Conservation (phyloP, 1,140 invertebrate genomes). For the Homarus americanus region DNA sequence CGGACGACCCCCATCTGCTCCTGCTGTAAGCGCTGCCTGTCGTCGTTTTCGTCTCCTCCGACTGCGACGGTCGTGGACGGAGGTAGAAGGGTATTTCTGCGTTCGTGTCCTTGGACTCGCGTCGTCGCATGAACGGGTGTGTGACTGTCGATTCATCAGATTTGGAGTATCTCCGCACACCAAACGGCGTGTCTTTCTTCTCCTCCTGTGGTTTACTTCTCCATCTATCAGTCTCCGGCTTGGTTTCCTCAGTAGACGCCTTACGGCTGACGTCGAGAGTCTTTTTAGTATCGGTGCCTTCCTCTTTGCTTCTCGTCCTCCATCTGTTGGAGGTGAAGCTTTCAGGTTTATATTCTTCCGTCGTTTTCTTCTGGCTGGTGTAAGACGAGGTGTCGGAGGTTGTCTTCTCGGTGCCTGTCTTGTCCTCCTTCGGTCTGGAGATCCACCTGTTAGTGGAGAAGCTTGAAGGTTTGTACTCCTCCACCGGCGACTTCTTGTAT, state of each 20-base stretch:
- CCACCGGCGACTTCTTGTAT: neutral
- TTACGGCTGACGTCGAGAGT: neutral
- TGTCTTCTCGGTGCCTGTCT: neutral
- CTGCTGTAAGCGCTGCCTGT: neutral
- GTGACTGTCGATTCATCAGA: neutral
- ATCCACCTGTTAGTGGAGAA: conserved; percentile 43
- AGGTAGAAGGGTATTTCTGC: conserved; percentile 51
- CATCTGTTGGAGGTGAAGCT: conserved; percentile 33
- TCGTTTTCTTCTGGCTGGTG: neutral
- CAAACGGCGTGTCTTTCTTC: conserved; percentile 38
- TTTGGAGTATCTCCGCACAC: neutral
- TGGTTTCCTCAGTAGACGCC: conserved; percentile 1
- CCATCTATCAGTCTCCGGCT: conserved; percentile 12
- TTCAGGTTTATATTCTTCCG: conserved; percentile 4
- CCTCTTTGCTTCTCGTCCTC: conserved; percentile 5
- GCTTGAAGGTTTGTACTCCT: conserved; percentile 38
- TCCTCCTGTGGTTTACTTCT: conserved; percentile 10
- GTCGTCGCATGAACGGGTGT: conserved; percentile 41
- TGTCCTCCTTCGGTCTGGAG: neutral
- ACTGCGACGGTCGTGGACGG: neutral
- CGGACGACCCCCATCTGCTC: neutral
- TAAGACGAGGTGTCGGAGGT: neutral
- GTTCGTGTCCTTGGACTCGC: conserved; percentile 22
- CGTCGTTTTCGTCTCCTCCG: neutral
- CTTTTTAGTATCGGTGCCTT: neutral